A percentile compares a stretch with the other conserved stretches of the same genome.
Conservation (phyloP, 2,888 invertebrate genomes). For the Andrena haemorrhoa region DNA sequence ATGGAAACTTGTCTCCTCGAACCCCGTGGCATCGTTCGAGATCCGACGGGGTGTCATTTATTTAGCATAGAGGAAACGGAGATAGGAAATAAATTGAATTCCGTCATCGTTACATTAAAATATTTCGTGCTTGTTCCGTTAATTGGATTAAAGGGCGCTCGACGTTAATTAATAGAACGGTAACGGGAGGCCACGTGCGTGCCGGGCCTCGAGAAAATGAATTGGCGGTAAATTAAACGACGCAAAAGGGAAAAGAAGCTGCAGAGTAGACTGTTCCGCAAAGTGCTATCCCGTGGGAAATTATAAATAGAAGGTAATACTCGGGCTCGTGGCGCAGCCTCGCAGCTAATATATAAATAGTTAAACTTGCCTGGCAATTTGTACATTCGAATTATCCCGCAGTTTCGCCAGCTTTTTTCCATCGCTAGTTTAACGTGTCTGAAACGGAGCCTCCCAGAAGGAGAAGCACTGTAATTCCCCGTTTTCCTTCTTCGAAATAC, state of each 20-base stretch:
- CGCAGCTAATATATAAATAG: constrained; percentile 53
- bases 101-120: neutral
- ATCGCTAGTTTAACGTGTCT: neutral
- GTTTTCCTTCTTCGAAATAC: neutral
- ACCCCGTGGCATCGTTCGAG: neutral
- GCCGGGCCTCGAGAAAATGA: constrained; percentile 13
- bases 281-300: constrained; percentile 54
- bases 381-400: constrained; percentile 21
- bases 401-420: neutral
- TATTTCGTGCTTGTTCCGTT: neutral
- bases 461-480: neutral
- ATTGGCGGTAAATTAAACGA: constrained; percentile 39
- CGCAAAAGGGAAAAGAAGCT: constrained; percentile 46
- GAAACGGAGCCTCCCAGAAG: neutral
- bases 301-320: constrained; percentile 62
- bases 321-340: neutral
- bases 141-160: constrained; percentile 16
- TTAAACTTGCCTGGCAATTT: constrained; percentile 38
- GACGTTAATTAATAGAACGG: constrained; percentile 40
- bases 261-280: constrained; percentile 23
- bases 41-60: neutral
- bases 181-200: neutral
- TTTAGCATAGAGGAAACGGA: neutral
- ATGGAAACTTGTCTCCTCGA: constrained; percentile 31
- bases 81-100: neutral